phyloP scores from a whole-genome alignment of 2,888 invertebrate genomes.

The Drosophila neonasuta region DNA sequence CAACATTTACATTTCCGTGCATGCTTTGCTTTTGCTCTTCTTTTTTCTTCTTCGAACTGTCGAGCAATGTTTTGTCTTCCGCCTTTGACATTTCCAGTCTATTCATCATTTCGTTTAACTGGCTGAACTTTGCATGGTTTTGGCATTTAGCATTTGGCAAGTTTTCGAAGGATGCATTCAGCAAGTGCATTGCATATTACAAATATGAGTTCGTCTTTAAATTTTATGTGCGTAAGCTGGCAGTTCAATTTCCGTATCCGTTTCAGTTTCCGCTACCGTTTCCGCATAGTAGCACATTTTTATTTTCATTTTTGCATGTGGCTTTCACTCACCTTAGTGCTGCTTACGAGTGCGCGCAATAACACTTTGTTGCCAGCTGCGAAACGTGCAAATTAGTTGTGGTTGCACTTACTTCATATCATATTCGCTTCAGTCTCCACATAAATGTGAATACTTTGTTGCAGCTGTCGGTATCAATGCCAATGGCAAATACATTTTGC shows the following conservation, averaged over 20 bases:
- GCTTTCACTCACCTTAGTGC: constrained; percentile 7
- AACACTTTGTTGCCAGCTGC: constrained; percentile 43
- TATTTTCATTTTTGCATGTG: constrained; percentile 21
- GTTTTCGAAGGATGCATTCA: neutral
- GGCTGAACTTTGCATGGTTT: constrained; percentile 1
- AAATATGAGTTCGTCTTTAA: constrained; percentile 4
- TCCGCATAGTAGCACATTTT: constrained; percentile 37
- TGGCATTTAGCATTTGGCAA: constrained; percentile 14
- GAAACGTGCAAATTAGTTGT: constrained; percentile 64
- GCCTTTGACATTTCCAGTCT: neutral
- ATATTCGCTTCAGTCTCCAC: neutral
- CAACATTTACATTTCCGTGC: neutral
- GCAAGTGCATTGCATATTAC: constrained; percentile 8
- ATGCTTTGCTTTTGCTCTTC: too few species aligned
- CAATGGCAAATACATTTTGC: constrained; percentile 13
- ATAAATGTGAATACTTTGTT: constrained; percentile 47
- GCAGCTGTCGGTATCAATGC: constrained; percentile 30
- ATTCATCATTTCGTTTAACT: neutral
- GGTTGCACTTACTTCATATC: constrained; percentile 16
- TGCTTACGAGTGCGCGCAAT: constrained; percentile 14
- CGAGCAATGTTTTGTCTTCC: too few species aligned
- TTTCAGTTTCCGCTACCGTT: constrained; percentile 38
- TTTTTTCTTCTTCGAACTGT: too few species aligned
- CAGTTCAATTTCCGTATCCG: constrained; percentile 27
- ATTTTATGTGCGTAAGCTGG: constrained; percentile 20